Evolutionary conservation across 2,113 vertebrate species (phyloP).

Genomic region (Spermophilus dauricus): DNA sequence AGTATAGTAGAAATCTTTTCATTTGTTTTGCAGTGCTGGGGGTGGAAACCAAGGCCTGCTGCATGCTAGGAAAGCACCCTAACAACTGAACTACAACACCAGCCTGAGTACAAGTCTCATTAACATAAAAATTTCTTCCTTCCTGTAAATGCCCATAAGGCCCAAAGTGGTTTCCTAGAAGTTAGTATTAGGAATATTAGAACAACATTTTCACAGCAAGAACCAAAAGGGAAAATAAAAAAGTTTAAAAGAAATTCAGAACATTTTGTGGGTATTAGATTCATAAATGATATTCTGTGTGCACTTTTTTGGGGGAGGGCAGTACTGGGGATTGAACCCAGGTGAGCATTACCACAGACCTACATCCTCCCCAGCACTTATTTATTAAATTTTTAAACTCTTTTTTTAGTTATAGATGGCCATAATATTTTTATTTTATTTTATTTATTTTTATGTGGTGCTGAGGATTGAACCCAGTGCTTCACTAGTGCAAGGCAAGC

Average conservation of each 20-base stretch:
- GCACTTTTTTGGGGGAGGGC: not conserved
- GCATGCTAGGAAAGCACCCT: not conserved
- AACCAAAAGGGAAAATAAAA: not conserved
- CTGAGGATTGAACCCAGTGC: too few relatives aligned
- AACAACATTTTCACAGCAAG: not conserved
- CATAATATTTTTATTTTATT: too few relatives aligned
- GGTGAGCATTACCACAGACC: too few relatives aligned
- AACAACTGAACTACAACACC: not conserved
- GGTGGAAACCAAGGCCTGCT: not conserved
- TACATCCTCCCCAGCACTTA: too few relatives aligned
- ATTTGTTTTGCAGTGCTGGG: not conserved
- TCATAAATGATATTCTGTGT: not conserved
- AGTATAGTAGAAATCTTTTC: not conserved
- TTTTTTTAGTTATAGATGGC: too few relatives aligned
- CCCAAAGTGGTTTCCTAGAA: not conserved
- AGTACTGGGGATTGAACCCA: not conserved
- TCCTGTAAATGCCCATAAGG: not conserved
- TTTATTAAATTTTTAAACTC: too few relatives aligned
- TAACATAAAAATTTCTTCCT: not conserved
- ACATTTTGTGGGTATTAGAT: not conserved
- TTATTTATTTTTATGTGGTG: too few relatives aligned
- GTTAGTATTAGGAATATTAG: conserved; percentile 18
- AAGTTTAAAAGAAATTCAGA: not conserved
- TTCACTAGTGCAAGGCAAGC: too few relatives aligned
- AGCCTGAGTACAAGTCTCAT: not conserved